Base-by-base conservation (phyloP, 2,113 vertebrate species). In the Myrmophylax atrothorax region DNA sequence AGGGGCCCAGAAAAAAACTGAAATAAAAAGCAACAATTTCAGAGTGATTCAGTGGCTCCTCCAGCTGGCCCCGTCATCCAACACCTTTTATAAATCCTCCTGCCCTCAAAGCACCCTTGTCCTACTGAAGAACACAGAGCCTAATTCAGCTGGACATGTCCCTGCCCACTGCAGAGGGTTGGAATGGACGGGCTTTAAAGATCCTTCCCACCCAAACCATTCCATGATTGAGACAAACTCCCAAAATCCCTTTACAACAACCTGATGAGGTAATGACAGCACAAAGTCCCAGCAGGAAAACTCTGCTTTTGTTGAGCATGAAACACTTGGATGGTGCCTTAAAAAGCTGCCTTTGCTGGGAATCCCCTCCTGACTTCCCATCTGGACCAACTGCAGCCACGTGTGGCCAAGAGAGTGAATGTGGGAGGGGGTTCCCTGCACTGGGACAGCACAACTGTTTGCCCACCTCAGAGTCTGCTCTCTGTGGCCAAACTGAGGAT, bases 381-480 rank as follows among this genome's bases (percentile, higher is more conserved):
- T 18, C 31, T 17, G 62, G 28, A 38, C 40, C 50, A 37, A 5
- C 55, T 23, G 29, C 28, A n/a, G 50, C 33, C 20, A 28, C 1
- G 11, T 0, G 3, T 52, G 42, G 22, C 35, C 26, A 44, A 52
- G 31, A 35, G 0, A 47, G 12, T 3, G 52, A 38, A 14, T 1
- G 12, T 44, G 44, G 76, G 33, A 79, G 9, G 9, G 53, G 35
- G 40, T 29, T 55, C 50, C 47, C 59, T n/a, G 33, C 37, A 14
- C 19, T 18, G 8, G 9, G 4, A 7, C 1, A 37, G 33, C 15
- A 37, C 26, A 62, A 25, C 14, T 2, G 0, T 23, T 20, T 68
- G 60, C 25, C 25, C 59, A 53, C 3, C 37, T 22, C 33, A 4
- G 26, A 4, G 22, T 28, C 62, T 63, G 78, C 40, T 70, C 31